Evolutionary conservation across 1,140 invertebrate species (phyloP).

Genomic region (Helicoverpa zea): DNA sequence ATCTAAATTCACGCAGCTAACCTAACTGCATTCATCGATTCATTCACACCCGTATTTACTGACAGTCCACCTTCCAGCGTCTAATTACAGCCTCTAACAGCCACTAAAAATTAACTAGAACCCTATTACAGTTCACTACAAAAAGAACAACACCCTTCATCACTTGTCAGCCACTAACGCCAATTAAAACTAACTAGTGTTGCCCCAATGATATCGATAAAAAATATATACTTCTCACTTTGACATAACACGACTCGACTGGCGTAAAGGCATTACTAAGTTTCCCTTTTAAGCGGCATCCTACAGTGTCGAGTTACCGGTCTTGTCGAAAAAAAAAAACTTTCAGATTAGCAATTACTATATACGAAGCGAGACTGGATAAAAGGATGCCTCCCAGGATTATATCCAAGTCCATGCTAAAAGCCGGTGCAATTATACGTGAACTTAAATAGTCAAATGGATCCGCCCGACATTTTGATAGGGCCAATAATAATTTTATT

Average conservation of each 20-base stretch:
- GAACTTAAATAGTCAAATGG: slow-evolving; percentile 67
- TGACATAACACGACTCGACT: slow-evolving; percentile 75
- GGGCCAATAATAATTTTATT: slow-evolving; percentile 53
- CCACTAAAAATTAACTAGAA: slow-evolving; percentile 27
- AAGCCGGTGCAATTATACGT: slow-evolving; percentile 64
- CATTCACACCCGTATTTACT: neutral
- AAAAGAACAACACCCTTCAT: slow-evolving; percentile 57
- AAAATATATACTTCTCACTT: slow-evolving; percentile 60
- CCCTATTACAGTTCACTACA: slow-evolving; percentile 6
- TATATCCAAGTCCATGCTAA: slow-evolving; percentile 59
- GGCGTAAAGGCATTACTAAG: slow-evolving; percentile 77
- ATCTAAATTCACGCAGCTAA: neutral
- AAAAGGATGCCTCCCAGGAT: slow-evolving; percentile 61
- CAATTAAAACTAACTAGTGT: slow-evolving; percentile 74
- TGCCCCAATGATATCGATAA: slow-evolving; percentile 74
- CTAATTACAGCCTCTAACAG: slow-evolving; percentile 30
- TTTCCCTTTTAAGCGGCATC: slow-evolving; percentile 75
- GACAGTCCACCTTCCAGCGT: neutral
- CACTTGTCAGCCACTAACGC: slow-evolving; percentile 62
- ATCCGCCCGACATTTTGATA: slow-evolving; percentile 46
- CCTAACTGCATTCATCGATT: neutral
- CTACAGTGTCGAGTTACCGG: slow-evolving; percentile 71
- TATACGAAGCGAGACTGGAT: slow-evolving; percentile 62
- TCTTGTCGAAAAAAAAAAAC: slow-evolving; percentile 62
- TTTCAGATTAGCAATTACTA: slow-evolving; percentile 66